Evolutionary conservation across 2,888 invertebrate species (phyloP).

Genomic region (Mythimna vitellina): DNA sequence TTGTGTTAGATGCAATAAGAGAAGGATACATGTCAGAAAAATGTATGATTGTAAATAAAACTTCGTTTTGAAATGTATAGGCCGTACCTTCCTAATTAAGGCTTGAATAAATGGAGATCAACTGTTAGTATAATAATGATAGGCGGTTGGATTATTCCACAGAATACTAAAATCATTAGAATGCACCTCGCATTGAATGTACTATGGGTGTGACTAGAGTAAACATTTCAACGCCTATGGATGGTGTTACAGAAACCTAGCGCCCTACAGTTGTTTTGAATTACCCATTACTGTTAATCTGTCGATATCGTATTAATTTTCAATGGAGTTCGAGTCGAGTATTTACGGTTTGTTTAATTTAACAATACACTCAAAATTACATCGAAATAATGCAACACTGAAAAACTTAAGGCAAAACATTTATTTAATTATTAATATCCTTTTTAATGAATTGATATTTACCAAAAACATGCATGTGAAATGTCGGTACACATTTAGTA

Average conservation of each 20-base stretch:
- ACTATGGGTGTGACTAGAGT: not conserved
- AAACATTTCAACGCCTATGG: conserved; percentile 12
- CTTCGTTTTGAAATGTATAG: not conserved
- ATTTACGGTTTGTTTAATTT: not conserved
- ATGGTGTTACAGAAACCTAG: conserved; percentile 6
- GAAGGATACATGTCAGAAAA: not conserved
- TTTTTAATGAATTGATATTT: conserved; percentile 3
- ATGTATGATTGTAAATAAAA: not conserved
- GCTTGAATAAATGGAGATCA: not conserved
- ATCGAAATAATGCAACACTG: not conserved
- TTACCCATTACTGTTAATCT: not conserved
- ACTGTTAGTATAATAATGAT: not conserved
- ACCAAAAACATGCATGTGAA: conserved; percentile 22
- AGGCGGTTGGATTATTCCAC: not conserved
- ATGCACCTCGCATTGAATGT: conserved; percentile 2
- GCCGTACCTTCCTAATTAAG: not conserved
- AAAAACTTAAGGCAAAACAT: not conserved
- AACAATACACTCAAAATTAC: not conserved
- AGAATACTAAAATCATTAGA: not conserved
- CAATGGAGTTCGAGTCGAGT: not conserved
- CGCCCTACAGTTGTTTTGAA: not conserved
- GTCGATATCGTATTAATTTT: not conserved
- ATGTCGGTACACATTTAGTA: conserved; percentile 30
- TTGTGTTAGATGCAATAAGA: not conserved
- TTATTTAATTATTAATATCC: not conserved